Percentiles rank a stretch among this genome's conserved stretches.
Conservation (phyloP, 2,888 invertebrate genomes). For the Abrostola triplasia region DNA sequence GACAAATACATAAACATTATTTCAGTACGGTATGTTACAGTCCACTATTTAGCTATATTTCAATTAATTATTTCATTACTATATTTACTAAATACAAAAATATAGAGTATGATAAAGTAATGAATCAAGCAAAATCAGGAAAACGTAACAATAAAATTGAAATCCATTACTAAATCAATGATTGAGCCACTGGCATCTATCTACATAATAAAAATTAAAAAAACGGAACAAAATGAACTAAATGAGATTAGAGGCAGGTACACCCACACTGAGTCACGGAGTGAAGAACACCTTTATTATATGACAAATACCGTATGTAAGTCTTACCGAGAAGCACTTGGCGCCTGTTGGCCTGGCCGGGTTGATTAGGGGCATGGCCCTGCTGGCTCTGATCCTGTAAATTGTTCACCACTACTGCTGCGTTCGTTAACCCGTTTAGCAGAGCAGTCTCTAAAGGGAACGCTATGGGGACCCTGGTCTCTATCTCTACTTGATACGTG, state of each 20-base stretch:
- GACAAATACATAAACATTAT: slow-evolving; percentile 53
- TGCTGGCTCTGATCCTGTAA: slow-evolving; percentile 39
- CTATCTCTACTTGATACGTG: slow-evolving; percentile 77
- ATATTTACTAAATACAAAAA: slow-evolving; percentile 6
- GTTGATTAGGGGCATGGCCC: slow-evolving; percentile 25
- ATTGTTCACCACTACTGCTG: slow-evolving; percentile 39
- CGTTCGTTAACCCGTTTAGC: slow-evolving; percentile 60
- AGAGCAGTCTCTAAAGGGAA: slow-evolving; percentile 69
- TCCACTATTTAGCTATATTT: slow-evolving; percentile 9
- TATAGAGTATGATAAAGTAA: slow-evolving; percentile 30
- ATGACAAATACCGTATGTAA: slow-evolving; percentile 10
- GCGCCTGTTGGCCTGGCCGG: slow-evolving; percentile 57
- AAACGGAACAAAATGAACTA: not conserved
- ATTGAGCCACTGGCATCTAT: slow-evolving; percentile 41
- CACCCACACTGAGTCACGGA: slow-evolving; percentile 11
- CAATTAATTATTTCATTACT: slow-evolving; percentile 3
- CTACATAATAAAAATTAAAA: slow-evolving; percentile 12
- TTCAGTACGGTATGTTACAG: slow-evolving; percentile 23
- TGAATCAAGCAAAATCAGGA: slow-evolving; percentile 5
- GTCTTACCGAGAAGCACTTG: slow-evolving; percentile 69
- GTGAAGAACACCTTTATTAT: slow-evolving; percentile 13
- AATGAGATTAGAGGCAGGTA: slow-evolving; percentile 16
- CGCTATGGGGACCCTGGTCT: slow-evolving; percentile 73
- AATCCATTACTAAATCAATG: slow-evolving; percentile 29
- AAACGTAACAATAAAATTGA: not conserved